Evolutionary conservation across 1,140 invertebrate genomes (phyloP), one percentile per base, ranked within the genome.

Genomic region (Diorhabda elongata): DNA sequence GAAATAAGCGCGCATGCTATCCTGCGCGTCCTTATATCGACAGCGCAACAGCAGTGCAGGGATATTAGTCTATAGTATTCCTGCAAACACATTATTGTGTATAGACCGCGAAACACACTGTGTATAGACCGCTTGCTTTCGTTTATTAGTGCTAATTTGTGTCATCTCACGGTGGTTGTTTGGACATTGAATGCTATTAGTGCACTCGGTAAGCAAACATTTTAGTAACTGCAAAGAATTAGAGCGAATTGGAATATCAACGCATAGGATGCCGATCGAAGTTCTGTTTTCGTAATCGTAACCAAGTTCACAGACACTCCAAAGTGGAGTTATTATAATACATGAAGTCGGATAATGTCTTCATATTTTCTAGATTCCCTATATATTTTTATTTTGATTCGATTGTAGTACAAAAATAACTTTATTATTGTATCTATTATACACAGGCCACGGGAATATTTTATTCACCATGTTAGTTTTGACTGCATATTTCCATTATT

Each of bases 31-130:
- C 26, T 8, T 5, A 0, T 42, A 45, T n/a, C 44, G 65, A 44
- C 67, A 64, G 68, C 71, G 69, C 71, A 70, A 66, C 71, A 69
- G 64, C 66, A 72, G 71, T 72, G 71, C 71, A 72, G 71, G 61
- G 70, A 58, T 42, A 66, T 52, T 52, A n/a, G 6, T 52, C 47
- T 52, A n/a, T 52, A 52, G 47, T 52, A n/a, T 52, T 58, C 52
- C 47, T 58, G 52, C 64, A 56, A 58, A 65, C 47, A 65, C 59
- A 61, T 61, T 41, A 65, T 62, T 57, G 64, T 57, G 41, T 65
- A 65, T 52, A 57, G 44, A 43, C 56, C 56, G 66, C 61, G 66
- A 45, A 42, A 63, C 41, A 52, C 47, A 52, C 47, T 61, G 59
- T 61, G 59, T 61, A 61, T 42, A 61, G 44, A 60, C 56, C 44